Evolutionary conservation across 35 echinoderm and acorn worm species (phyloP), one percentile per base, ranked within the genome.

Genomic region (Stichopus chloronotus): DNA sequence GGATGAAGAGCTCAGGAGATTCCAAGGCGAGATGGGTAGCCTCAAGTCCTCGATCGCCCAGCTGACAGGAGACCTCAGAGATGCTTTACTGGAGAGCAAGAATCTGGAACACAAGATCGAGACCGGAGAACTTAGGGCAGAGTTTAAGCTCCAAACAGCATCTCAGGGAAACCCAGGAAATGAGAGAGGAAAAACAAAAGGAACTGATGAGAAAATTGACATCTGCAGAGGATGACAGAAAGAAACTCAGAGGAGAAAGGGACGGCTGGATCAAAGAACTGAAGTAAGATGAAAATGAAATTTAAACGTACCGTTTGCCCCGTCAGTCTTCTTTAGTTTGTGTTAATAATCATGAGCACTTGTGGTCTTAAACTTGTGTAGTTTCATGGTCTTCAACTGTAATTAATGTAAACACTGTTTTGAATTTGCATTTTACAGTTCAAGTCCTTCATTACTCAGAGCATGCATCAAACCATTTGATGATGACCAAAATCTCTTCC

Each of bases 121-220:
- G 86, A 88, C 22, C 9, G 86, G 58, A 30, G 86, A 88, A 14
- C 54, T 88, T 3, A 58, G 22, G 57, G 86, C 86, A 63, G 86
- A 88, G 25, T 88, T 63, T 13, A 88, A 69, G 20, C 57, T 88
- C 4, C 57, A 88, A 23, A 24, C 86, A 12, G n/a, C 14, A 69
- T 17, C 17, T 88, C 54, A 88, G 11, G 58, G 86, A 88, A 25
- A 20, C 57, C 5, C 56, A 88, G 55, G 52, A 65, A 4, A 65
- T 6, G 4, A 88, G 61, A 17, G 61, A 69, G 5, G 57, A 61
- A 57, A 88, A 20, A 8, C 53, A 63, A 57, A 88, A 57, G 61
- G 57, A 21, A 1, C 17, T 88, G 17, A 23, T 16, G 57, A 57
- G 12, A 57, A 88, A n/a, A 43, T 12, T 88, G 86, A 25, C 20